Evolutionary conservation across 2,797 vertebrate species (phyloP), one percentile per base, ranked within the genome.

Genomic region (Danio choprae): DNA sequence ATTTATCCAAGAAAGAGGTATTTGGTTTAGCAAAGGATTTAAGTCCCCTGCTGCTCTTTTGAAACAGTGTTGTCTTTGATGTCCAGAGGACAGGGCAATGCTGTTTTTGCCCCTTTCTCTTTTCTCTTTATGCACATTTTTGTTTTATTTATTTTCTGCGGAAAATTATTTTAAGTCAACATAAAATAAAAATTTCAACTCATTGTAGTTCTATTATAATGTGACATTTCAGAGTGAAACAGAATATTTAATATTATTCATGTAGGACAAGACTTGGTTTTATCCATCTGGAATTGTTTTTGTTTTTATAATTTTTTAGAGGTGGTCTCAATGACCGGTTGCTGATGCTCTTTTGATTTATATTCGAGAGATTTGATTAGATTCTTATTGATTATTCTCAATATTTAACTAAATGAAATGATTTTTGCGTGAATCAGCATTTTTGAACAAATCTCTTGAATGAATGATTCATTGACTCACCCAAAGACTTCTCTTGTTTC

Each of bases 31-130:
- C 68, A 60, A 74, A 55, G 83, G 84, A 85, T 86, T 85, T 62
- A 68, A 50, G 43, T 80, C 75, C 64, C 86, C 85, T 76, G 84
- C 81, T 85, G 87, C 65, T 81, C 74, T 84, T 69, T 82, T 77
- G 72, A 86, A 86, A 84, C 82, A 76, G 70, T 67, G 36, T 55
- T 78, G 29, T 29, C 80, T 87, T 86, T 85, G 80, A 88, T 74
- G 73, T 81, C 71, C 70, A 64, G 63, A 68, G 72, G 75, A 80
- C 55, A 80, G 73, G 69, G 79, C 80, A 73, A 40, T 76, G 62
- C 55, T n/a, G 36, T 63, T 67, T 72, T 65, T 7, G 6, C 16
- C 29, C 15, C 10, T 38, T 60, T 38, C 2, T 2, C 2, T 11
- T 44, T 63, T 7, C 2, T 16, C 15, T 79, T 69, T 43, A 41